Base-by-base conservation (phyloP, 1,140 invertebrate genomes). In the Acromyrmex echinatior region DNA sequence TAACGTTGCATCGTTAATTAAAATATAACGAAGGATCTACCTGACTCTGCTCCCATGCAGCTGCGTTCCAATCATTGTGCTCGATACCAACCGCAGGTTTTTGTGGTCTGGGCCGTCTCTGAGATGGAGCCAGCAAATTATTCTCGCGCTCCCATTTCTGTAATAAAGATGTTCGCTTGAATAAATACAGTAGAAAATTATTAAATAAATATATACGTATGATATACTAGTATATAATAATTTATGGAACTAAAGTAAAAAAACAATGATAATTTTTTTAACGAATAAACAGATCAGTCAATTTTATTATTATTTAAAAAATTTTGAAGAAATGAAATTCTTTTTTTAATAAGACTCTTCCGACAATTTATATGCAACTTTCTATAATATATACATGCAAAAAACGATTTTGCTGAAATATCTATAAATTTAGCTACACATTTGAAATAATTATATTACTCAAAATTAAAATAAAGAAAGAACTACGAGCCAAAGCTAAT, bases 101-200 rank as follows among this genome's bases (percentile, higher is more conserved):
- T 70, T 96, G 93, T 0, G 97, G 97, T 16, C 92, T 88, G 2
- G 90, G 88, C 68, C 97, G 95, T 76, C 96, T 95, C 79, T 96
- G 94, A 77, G 96, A 95, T 63, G 94, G 93, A 3, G 97, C 97
- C 80, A 98, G 92, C 86, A 95, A 94, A 21, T 95, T 94, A 92
- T 98, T 97, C 92, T 97, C 97, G n/a, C 96, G 92, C 73, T 97
- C 95, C 97, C 97, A 98, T 94, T 97, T 97, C 96, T 97, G 87
- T 51, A 93, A 95, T 18, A 56, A 51, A 56, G 16, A 87, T 0
- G 51, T 49, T 80, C 9, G 16, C 5, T 70, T 21, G n/a, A 58
- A 14, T n/a, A 51, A 31, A 28, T 39, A 7, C 53, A 70, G 9
- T 28, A 56, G 0, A 9, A 3, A 63, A 63, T 18, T 45, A 63